Conservation (phyloP, 1,140 invertebrate species). For the Scaptomyza hsui region DNA sequence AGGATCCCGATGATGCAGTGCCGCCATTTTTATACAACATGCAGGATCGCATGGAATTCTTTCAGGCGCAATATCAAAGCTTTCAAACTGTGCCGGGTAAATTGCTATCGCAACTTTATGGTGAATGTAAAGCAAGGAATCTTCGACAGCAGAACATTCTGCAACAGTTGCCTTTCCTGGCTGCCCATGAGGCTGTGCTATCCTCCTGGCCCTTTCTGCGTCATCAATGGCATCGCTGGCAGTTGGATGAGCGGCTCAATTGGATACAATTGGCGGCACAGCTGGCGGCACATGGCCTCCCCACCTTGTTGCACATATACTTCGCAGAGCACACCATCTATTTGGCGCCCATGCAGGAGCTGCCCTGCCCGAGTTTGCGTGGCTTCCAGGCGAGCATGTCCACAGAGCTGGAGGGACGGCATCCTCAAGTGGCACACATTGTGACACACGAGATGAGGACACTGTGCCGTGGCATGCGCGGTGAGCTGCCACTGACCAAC, state of each 20-base stretch:
- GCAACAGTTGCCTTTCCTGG: constrained; percentile 56
- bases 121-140: constrained; percentile 45
- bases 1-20: constrained; percentile 45
- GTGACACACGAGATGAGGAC: constrained; percentile 61
- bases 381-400: constrained; percentile 41
- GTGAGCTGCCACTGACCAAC: constrained; percentile 45
- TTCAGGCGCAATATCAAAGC: constrained; percentile 43
- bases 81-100: constrained; percentile 58
- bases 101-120: constrained; percentile 56
- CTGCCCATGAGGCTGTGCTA: constrained; percentile 30
- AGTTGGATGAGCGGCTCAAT: constrained; percentile 47
- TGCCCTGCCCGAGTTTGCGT: constrained; percentile 44
- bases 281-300: constrained; percentile 66
- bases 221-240: constrained; percentile 58
- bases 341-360: constrained; percentile 55
- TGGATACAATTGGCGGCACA: constrained; percentile 67
- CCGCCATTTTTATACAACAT: constrained; percentile 70
- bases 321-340: constrained; percentile 71
- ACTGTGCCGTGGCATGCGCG: constrained; percentile 65
- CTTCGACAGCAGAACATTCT: constrained; percentile 17
- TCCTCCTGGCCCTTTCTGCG: constrained; percentile 61
- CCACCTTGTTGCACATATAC: constrained; percentile 66
- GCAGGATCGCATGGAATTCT: constrained; percentile 73
- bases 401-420: constrained; percentile 21
- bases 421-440: constrained; percentile 54